Conservation (phyloP, 1,140 invertebrate species). For the Babylonia areolata region DNA sequence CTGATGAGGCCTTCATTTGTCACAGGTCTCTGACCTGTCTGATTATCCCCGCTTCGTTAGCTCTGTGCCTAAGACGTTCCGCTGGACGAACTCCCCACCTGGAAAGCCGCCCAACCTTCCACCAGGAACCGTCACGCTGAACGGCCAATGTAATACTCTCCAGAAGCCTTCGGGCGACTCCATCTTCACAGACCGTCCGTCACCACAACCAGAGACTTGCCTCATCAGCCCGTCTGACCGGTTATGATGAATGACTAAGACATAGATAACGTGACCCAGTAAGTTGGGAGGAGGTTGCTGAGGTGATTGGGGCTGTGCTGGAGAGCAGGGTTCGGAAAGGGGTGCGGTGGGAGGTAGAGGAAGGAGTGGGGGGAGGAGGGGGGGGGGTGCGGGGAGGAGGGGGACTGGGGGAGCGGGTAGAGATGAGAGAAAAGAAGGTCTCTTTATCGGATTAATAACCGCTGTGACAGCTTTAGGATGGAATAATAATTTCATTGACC, state of each 20-base stretch:
- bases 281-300: background rate
- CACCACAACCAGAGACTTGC: background rate
- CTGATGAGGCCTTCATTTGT: background rate
- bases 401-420: background rate
- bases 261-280: background rate
- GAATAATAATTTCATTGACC: too few relatives aligned
- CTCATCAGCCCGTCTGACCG: slow-evolving; percentile 2
- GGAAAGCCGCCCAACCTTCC: background rate
- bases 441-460: too few relatives aligned
- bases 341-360: background rate
- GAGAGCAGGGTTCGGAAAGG: background rate
- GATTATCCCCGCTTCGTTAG: background rate
- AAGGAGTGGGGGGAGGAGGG: background rate
- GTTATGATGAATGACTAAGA: background rate
- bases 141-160: background rate
- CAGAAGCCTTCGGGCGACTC: background rate
- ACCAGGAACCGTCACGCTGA: background rate
- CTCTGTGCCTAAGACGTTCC: background rate
- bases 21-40: background rate
- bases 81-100: background rate
- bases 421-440: background rate
- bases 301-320: too few relatives aligned
- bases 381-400: background rate
- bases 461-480: too few relatives aligned
- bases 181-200: background rate